phyloP scores from a whole-genome alignment of 1,140 invertebrate species.

The Drosophila athabasca region DNA sequence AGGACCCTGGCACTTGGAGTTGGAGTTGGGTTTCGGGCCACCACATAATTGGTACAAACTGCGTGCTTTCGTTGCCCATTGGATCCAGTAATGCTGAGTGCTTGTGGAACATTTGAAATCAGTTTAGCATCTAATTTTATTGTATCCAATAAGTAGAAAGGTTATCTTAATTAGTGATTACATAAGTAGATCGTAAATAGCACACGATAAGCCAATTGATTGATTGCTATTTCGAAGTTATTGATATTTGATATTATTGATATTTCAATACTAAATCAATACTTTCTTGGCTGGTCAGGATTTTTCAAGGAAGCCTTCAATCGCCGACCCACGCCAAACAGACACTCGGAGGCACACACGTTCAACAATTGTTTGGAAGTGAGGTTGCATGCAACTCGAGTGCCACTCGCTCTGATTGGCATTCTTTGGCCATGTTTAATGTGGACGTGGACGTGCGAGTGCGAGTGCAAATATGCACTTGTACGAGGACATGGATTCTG shows the following conservation, averaged over 20 bases:
- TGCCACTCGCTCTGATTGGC: slow-evolving; percentile 56
- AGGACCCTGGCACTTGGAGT: slow-evolving; percentile 10
- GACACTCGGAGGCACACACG: slow-evolving; percentile 5
- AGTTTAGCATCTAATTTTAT: no score
- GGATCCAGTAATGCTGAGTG: no score
- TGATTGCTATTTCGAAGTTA: neutral
- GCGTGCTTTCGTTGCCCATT: neutral
- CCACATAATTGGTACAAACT: slow-evolving; percentile 28
- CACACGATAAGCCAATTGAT: no score
- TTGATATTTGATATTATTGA: neutral
- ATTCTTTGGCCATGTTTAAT: slow-evolving; percentile 53
- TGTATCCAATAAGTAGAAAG: no score
- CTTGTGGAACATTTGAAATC: no score
- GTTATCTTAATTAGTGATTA: no score
- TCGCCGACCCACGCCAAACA: slow-evolving; percentile 1
- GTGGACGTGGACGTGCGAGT: no score
- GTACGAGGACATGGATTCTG: slow-evolving; percentile 14
- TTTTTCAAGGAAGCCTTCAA: neutral
- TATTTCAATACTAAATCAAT: no score
- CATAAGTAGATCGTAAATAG: neutral
- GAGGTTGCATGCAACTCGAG: slow-evolving; percentile 38
- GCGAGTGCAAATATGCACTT: slow-evolving; percentile 41
- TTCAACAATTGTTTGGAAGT: slow-evolving; percentile 67
- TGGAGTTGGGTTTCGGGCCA: slow-evolving; percentile 1
- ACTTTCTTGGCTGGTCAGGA: neutral